These are phyloP conservation scores for Otolemur garnettii DNA, from an alignment of 2,113 vertebrate species.

Conservation along the genomic window DNA sequence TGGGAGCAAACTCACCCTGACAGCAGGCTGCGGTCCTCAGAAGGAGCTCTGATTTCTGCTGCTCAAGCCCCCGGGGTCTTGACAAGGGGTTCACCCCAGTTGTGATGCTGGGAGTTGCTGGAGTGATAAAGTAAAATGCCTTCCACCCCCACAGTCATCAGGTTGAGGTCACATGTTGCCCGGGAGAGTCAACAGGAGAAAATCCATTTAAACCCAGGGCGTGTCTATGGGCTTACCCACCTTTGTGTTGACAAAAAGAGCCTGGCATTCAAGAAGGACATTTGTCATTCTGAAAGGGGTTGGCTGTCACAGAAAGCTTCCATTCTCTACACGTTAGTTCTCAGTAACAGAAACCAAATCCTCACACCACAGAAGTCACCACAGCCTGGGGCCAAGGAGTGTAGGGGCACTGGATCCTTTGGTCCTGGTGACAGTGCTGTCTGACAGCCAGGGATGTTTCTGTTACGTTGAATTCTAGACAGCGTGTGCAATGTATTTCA, in stretches of 20 bases:
- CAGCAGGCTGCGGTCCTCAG: neutral
- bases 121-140: neutral
- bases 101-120: neutral
- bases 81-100: slow-evolving; percentile 52
- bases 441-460: neutral
- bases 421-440: neutral
- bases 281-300: neutral
- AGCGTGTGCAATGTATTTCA: neutral
- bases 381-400: fast-evolving
- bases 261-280: neutral
- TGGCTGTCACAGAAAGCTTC: neutral
- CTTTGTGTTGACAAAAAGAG: neutral
- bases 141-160: neutral
- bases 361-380: neutral
- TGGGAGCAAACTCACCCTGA: neutral
- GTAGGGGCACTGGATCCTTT: neutral
- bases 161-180: neutral
- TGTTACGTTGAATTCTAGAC: neutral
- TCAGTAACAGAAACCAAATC: neutral
- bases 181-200: neutral
- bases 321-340: neutral
- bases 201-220: neutral
- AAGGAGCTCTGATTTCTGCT: slow-evolving; percentile 43
- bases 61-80: slow-evolving; percentile 17
- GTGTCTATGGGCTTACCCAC: neutral